phyloP scores from a whole-genome alignment of 2,888 invertebrate species.

The Elysia crispata region DNA sequence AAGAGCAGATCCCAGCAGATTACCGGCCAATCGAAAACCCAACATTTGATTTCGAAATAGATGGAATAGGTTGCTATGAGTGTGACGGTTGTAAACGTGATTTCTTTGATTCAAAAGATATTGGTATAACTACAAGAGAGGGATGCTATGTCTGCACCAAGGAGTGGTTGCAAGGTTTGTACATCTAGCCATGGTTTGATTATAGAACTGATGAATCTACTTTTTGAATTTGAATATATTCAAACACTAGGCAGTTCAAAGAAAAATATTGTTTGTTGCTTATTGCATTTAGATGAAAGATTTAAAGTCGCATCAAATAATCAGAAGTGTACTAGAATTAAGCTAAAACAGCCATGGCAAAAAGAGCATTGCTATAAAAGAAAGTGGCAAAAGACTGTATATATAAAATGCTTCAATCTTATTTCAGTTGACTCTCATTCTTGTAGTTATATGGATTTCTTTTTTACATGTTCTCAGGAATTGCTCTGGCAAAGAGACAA shows the following conservation, averaged over 20 bases:
- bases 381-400: no score
- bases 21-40: constrained; percentile 55
- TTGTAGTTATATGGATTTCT: not conserved
- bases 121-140: constrained; percentile 47
- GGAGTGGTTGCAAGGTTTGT: constrained; percentile 58
- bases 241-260: no score
- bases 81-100: constrained; percentile 58
- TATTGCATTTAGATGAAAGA: no score
- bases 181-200: not conserved
- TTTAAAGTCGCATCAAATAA: no score
- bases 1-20: constrained; percentile 58
- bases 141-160: constrained; percentile 62
- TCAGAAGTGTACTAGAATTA: no score
- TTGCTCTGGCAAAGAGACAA: constrained; percentile 22
- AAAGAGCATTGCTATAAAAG: no score
- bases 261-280: no score
- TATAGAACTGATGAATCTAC: no score
- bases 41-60: constrained; percentile 55
- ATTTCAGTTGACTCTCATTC: not conserved
- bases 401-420: not conserved
- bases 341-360: no score
- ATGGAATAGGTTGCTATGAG: constrained; percentile 58
- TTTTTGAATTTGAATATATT: no score
- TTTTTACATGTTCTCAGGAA: constrained; percentile 27
- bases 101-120: constrained; percentile 53